Evolutionary conservation across 2,888 invertebrate species (phyloP), one percentile per base, ranked within the genome.

Genomic region (Drosophila histrio): DNA sequence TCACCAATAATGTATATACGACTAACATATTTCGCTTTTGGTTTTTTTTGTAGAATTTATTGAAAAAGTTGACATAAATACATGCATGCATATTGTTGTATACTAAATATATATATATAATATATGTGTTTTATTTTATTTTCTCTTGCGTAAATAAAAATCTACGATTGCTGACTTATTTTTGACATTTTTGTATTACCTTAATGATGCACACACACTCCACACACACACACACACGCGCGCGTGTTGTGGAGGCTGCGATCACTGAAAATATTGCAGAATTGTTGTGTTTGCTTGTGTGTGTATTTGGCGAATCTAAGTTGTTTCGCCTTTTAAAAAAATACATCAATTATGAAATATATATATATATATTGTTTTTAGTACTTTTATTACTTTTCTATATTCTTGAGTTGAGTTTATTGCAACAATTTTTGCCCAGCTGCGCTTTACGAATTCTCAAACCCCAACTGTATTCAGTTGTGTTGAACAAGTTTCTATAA

Each of bases 1-100:
- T n/a, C 8, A 7, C 21, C 34, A 39, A 13, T 26, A 28, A 50
- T n/a, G 19, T 7, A 41, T 1, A 22, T 26, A 9, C 9, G 13
- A 30, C 8, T 6, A 28, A 11, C 5, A n/a, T 26, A 5, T 17
- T 22, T 11, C 7, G 7, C 11, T 24, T 44, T 62, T 46, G 26
- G 30, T 65, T 49, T 50, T 75, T 86, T 82, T 81, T 79, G 73
- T 80, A 81, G 85, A 89, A 90, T 90, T 90, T 90, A 90, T 90
- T 90, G 84, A 90, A 90, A 90, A 90, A 90, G 87, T 89, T 88
- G 90, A 90, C 90, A 90, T 90, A 90, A 90, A 90, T 90, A 90
- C 90, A 90, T 90, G 90, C 90, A 90, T 90, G 90, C 90, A 87
- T 89, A 89, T 86, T 88, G 85, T 79, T 87, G 75, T 88, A 90